Evolutionary conservation across 1,140 invertebrate species (phyloP).

Genomic region (Drosophila carrolli): DNA sequence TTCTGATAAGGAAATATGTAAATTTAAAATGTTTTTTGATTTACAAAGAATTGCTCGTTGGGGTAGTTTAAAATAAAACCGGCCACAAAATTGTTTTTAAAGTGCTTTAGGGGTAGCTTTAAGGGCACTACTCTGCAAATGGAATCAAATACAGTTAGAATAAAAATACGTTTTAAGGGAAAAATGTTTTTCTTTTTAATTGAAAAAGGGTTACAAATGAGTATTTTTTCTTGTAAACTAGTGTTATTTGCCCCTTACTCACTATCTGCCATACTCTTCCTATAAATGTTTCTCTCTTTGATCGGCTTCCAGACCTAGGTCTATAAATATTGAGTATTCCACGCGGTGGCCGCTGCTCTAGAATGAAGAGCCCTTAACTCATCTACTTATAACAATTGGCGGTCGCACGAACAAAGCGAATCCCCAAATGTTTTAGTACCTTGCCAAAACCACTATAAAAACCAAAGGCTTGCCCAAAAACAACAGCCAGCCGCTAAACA

Average conservation of each 20-base stretch:
- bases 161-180: no score
- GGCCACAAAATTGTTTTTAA: no score
- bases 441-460: conserved; percentile 58
- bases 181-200: no score
- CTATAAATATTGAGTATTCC: conserved; percentile 57
- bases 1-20: neutral
- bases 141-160: no score
- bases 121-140: no score
- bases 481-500: conserved; percentile 2
- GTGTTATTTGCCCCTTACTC: conserved; percentile 20
- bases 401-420: conserved; percentile 48
- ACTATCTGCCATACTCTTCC: neutral
- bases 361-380: conserved; percentile 36
- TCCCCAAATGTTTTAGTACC: conserved; percentile 55
- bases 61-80: no score
- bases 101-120: no score
- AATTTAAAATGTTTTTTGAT: no score
- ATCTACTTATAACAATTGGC: conserved; percentile 33
- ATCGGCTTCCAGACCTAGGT: conserved; percentile 70
- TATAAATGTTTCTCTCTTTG: conserved; percentile 22
- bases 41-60: no score
- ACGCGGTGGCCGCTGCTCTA: conserved; percentile 21
- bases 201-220: neutral
- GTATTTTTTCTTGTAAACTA: neutral
- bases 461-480: conserved; percentile 41